Evolutionary conservation across 2,888 invertebrate species (phyloP), one percentile per base, ranked within the genome.

Genomic region (Digitonthophagus gazella): DNA sequence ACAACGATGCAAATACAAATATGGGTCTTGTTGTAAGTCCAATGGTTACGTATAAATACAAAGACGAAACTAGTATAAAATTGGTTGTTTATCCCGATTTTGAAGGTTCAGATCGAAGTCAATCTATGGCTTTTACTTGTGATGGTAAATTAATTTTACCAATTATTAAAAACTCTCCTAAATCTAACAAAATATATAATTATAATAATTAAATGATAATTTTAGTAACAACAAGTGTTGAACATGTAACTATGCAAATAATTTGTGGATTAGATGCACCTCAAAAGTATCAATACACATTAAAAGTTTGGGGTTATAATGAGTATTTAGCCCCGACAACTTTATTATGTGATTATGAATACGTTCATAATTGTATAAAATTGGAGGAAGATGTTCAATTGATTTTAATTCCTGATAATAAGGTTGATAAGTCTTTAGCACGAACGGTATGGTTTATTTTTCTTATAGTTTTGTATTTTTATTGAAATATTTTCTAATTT

Each of bases 291-390:
- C 84, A 88, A 81, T 81, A 89, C 83, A 84, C 86, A 64, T 83
- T 91, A 56, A 86, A 95, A 88, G 93, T 96, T 66, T 91, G 91
- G 87, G 96, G 97, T 15, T 88, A 93, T 69, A 90, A 93, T 66
- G 97, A 97, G 83, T 98, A 96, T 84, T 83, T 98, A 44, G 90
- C 92, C 0, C 90, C 93, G 11, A 92, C 93, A 66, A 93, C 94
- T 44, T 88, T 89, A 8, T 86, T 98, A 28, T 91, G 92, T 71
- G 95, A 96, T 80, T 94, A 97, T 81, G 95, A 96, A 81, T 97
- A 97, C 80, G 92, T 97, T 67, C 95, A 97, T 77, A 91, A 92
- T 77, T 97, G 97, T 81, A 91, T 97, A 69, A 96, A 97, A 78
- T 83, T 97, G 77, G 97, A 97, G 80, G 90, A 92, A 79, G 97